Conservation (phyloP, 2,113 vertebrate species). For the Erpornis zantholeuca region DNA sequence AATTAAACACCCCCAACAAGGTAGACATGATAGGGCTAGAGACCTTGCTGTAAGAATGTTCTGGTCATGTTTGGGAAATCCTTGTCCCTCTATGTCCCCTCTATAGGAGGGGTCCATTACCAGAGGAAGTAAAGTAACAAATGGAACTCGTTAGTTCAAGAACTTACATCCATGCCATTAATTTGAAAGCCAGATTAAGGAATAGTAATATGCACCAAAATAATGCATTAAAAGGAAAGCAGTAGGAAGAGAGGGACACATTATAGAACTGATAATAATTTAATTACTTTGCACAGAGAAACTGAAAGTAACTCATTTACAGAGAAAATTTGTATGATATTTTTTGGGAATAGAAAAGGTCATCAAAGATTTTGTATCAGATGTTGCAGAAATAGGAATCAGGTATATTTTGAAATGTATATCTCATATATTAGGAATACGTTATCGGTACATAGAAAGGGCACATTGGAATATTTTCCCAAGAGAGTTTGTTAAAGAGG, state of each 20-base stretch:
- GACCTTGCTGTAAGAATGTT: neutral
- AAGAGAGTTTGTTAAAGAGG: neutral
- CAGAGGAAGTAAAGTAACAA: neutral
- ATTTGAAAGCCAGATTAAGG: neutral
- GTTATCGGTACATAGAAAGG: neutral
- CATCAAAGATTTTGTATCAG: neutral
- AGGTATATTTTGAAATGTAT: neutral
- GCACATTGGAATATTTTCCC: neutral
- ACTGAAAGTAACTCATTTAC: neutral
- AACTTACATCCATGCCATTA: neutral
- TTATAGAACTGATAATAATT: neutral
- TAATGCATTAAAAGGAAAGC: neutral
- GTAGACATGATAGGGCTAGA: neutral
- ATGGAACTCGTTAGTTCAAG: neutral
- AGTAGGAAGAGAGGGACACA: neutral
- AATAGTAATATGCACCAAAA: neutral
- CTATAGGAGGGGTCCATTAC: neutral
- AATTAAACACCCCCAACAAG: neutral
- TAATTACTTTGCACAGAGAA: neutral
- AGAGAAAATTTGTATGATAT: neutral
- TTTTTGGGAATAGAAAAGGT: neutral
- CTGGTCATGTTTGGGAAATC: neutral
- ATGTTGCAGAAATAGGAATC: neutral
- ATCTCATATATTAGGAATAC: neutral
- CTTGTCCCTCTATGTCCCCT: neutral